Percentiles rank a stretch among this genome's conserved stretches.
These are phyloP conservation scores for Eretmochelys imbricata DNA, from an alignment of 2,113 vertebrate genomes.

Conservation along the genomic window DNA sequence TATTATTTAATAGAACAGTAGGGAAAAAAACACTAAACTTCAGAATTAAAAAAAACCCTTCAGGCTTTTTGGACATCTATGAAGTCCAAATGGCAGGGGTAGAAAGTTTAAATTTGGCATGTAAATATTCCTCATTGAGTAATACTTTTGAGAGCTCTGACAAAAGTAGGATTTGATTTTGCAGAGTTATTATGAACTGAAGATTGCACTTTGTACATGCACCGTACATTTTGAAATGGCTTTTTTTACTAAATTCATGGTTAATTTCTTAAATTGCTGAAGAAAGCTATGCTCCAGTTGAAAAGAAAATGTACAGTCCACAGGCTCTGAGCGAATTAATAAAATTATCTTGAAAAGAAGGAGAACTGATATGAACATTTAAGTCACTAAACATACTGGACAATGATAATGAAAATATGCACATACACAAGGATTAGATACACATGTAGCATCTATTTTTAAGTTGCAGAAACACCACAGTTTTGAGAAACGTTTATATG, in stretches of 20 bases:
- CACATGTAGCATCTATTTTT: neutral
- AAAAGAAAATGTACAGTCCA: neutral
- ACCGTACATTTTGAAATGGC: neutral
- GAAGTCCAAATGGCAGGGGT: neutral
- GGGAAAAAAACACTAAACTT: neutral
- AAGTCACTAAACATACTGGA: neutral
- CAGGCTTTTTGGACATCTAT: neutral
- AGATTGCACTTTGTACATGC: neutral
- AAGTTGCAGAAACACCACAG: neutral
- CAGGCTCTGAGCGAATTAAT: neutral
- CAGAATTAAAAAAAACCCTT: neutral
- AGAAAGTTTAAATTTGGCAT: neutral
- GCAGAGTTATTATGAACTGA: neutral
- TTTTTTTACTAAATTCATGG: neutral
- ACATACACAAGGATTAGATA: neutral
- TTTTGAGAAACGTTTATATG: neutral
- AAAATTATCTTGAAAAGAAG: neutral
- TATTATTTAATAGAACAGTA: neutral
- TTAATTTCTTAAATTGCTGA: neutral
- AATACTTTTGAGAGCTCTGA: neutral
- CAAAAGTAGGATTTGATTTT: neutral
- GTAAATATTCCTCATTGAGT: neutral
- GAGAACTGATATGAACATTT: neutral
- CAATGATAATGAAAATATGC: neutral
- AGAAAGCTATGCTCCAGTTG: neutral